Base-by-base conservation (phyloP, 2,113 vertebrate species). In the Ardeotis arabs region DNA sequence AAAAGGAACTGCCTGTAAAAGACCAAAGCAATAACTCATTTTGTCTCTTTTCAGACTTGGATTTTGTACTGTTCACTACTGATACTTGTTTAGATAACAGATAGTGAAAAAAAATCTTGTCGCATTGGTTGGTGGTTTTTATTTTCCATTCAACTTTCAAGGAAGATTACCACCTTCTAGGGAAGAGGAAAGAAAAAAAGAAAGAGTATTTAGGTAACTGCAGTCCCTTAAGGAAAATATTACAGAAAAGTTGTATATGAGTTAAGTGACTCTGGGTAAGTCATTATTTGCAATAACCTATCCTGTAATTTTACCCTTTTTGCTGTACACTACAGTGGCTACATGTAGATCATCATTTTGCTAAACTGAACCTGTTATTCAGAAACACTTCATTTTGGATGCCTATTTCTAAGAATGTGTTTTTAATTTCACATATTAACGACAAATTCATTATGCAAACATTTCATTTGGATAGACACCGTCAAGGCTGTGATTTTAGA, bases 241-340 rank as follows among this genome's bases (percentile, higher is more conserved):
- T 73, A 41, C 9, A 22, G 13, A 49, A 21, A 68, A 35, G 6
- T 9, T 76, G 23, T 41, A 14, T 45, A 62, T 81, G 14, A 67
- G 10, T 58, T 64, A 18, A 18, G 23, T 47, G 31, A 22, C 19
- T 58, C 23, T 80, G 31, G 14, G 18, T 24, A 60, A 86, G 5
- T 12, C 3, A 25, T 35, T 2, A 1, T 50, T 68, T 66, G 21
- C 44, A 82, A 28, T 8, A 73, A 31, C 6, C 12, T n/a, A 3
- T 29, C 16, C 25, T 53, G 20, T 37, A 22, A 3, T 22, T 85
- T 63, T 41, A 80, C 2, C 21, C 7, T 35, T 64, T 81, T 49
- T 85, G 11, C 7, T 37, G 8, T 73, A 18, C 20, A 52, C 12
- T 49, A 12, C 0, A 0, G 2, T 35, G 12, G 50, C 35, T 47